These are phyloP conservation scores for Amphipoea oculea DNA, from an alignment of 2,888 invertebrate species.

Conservation along the genomic window DNA sequence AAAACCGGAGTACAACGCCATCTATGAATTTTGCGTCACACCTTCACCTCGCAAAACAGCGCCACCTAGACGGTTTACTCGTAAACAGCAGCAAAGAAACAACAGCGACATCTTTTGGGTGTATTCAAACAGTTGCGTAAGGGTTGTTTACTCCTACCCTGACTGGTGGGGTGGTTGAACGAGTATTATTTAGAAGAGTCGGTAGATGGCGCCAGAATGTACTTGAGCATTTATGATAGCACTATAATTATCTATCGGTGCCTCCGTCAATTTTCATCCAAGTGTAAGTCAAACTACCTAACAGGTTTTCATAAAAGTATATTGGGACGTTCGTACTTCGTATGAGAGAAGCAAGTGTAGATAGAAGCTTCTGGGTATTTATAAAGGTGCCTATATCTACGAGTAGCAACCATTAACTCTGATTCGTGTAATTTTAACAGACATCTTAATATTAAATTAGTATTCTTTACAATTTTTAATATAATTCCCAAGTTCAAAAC, in stretches of 20 bases:
- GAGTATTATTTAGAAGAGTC: conserved; percentile 12
- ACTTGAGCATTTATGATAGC: background rate
- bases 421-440: too few relatives aligned
- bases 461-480: background rate
- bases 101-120: conserved; percentile 53
- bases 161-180: background rate
- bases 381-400: background rate
- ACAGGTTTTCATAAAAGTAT: background rate
- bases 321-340: background rate
- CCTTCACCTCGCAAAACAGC: conserved; percentile 7
- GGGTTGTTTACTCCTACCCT: conserved; percentile 16
- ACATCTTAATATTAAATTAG: background rate
- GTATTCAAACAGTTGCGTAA: background rate
- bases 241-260: background rate
- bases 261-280: background rate
- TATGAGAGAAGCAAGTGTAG: background rate
- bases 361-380: background rate
- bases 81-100: background rate
- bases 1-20: conserved; percentile 38
- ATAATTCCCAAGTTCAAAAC: background rate
- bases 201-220: conserved; percentile 40
- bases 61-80: conserved; percentile 39
- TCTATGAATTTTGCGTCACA: conserved; percentile 28
- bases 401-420: background rate
- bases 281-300: background rate